phyloP scores from a whole-genome alignment of 2,113 vertebrate species.

The Spermophilus dauricus region DNA sequence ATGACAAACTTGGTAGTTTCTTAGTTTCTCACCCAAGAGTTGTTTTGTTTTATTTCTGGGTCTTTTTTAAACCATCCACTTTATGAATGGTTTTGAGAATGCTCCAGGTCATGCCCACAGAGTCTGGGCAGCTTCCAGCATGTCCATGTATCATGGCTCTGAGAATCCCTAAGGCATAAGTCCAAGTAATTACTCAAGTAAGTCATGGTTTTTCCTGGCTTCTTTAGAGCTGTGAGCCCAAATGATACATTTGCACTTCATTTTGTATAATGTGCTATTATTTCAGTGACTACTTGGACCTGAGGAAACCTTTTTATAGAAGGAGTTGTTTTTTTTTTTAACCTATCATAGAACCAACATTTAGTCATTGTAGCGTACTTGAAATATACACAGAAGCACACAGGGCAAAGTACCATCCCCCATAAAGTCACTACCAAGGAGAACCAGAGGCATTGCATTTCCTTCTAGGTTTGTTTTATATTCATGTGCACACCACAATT shows the following conservation, averaged over 20 bases:
- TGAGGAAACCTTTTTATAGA: neutral
- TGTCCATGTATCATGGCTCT: neutral
- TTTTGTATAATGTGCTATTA: neutral
- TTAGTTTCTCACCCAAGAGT: neutral
- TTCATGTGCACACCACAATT: neutral
- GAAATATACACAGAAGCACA: conserved; percentile 1
- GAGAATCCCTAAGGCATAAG: neutral
- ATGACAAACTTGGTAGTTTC: neutral
- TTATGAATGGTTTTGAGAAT: conserved; percentile 56
- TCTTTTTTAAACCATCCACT: neutral
- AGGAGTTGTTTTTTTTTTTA: neutral
- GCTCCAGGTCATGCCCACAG: neutral
- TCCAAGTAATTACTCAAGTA: conserved; percentile 26
- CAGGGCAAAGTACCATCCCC: neutral
- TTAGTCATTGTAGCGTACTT: neutral
- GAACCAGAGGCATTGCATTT: neutral
- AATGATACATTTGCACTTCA: neutral
- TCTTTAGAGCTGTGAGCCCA: neutral
- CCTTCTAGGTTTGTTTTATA: neutral
- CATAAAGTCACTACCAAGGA: neutral
- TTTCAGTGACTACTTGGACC: conserved; percentile 5
- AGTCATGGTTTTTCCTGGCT: neutral
- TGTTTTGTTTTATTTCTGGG: neutral
- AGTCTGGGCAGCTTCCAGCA: conserved; percentile 26
- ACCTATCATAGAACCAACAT: neutral